phyloP scores from a whole-genome alignment of 64 coral and sea anemone species.

The Dendrophyllia cribrosa region DNA sequence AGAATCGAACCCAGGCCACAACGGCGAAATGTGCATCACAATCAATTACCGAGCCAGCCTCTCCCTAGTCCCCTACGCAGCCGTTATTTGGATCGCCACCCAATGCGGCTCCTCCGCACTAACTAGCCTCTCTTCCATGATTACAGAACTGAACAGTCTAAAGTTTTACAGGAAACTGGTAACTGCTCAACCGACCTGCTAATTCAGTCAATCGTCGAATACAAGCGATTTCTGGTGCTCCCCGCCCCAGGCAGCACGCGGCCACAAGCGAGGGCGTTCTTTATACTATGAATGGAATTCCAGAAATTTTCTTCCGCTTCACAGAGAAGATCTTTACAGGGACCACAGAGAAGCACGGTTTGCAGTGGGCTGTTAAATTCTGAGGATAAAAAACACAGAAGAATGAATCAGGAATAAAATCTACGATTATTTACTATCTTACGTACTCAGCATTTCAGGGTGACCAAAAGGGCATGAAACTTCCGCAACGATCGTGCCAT shows the following conservation, averaged over 20 bases:
- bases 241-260: slow-evolving; percentile 60
- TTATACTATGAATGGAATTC: slow-evolving; percentile 38
- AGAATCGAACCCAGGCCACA: too few relatives aligned
- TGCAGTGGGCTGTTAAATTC: slow-evolving; percentile 14
- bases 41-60: too few relatives aligned
- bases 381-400: background rate
- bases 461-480: too few relatives aligned
- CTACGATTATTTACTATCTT: background rate
- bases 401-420: background rate
- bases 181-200: background rate
- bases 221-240: slow-evolving; percentile 39
- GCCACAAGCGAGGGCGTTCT: slow-evolving; percentile 34
- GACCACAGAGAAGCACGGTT: slow-evolving; percentile 53
- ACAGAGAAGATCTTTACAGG: slow-evolving; percentile 40
- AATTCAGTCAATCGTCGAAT: slow-evolving; percentile 32
- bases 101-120: too few relatives aligned
- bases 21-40: too few relatives aligned
- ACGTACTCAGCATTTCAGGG: too few relatives aligned
- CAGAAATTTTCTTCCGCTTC: slow-evolving; percentile 50
- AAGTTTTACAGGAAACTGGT: background rate
- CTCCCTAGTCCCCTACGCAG: too few relatives aligned
- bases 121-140: too few relatives aligned
- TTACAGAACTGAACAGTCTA: too few relatives aligned
- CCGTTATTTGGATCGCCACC: too few relatives aligned
- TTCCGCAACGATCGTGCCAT: too few relatives aligned